Base-by-base conservation (phyloP, 1,140 invertebrate genomes). In the Berghia stephanieae region DNA sequence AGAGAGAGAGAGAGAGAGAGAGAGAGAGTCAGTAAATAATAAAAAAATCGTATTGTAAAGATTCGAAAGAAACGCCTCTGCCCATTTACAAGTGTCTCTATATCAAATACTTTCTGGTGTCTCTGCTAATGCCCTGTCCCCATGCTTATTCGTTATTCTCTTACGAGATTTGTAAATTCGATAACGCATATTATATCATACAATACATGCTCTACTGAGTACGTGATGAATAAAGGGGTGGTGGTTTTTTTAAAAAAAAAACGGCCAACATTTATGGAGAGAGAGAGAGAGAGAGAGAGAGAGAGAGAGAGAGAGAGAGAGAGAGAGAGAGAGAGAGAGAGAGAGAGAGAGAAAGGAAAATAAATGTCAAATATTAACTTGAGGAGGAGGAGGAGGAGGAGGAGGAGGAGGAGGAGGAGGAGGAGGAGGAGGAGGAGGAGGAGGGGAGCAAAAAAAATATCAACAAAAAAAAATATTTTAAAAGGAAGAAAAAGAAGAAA, bases 321-420 rank as follows among this genome's bases (percentile, higher is more conserved):
- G 46, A 57, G 67, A 40, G 49, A 55, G 36, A 38, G 31, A 57
- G 49, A 27, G 5, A n/a, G 34, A 73, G 71, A 78, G 71, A 75
- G 77, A 78, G 46, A 63, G 70, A 55, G 77, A 74, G 36, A 43
- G 69, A 43, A 36, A 40, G 71, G 57, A 13, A 68, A 38, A 38
- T 8, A 68, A 27, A 68, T 34, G 66, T 8, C 8, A 40, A 68
- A 16, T n/a, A n/a, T n/a, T n/a, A n/a, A n/a, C n/a, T n/a, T n/a
- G n/a, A n/a, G n/a, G n/a, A n/a, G n/a, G n/a, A n/a, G 40, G 66
- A 16, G 38, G 38, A 38, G 16, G 38, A 24, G 38, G 16, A 38
- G 38, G 18, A 74, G 24, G 36, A 31, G 21, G 55, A 34, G 55
- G 27, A 42, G 21, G 52, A 46, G 43, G 27, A 36, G 13, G 52